Evolutionary conservation across 2,113 vertebrate species (phyloP), one percentile per base, ranked within the genome.

Genomic region (Cromileptes altivelis): DNA sequence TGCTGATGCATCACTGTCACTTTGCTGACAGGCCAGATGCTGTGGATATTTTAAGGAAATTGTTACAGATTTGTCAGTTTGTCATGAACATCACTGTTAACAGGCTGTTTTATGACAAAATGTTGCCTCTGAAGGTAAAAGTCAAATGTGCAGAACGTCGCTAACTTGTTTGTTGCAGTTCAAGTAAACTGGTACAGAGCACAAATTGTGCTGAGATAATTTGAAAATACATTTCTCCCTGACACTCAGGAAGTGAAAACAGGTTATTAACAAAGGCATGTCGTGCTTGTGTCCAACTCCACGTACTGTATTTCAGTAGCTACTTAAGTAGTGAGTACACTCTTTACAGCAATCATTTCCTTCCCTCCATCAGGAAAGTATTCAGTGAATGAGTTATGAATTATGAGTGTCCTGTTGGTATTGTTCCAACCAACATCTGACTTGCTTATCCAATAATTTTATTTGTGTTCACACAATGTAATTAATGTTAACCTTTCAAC

Each of bases 21-120:
- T 37, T 5, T 42, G 33, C 78, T 56, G 78, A 80, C 60, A 33
- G 68, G 30, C 49, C 68, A 70, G 49, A 64, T 72, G 68, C 60
- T 71, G 37, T 50, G 47, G 25, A 37, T 52, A 12, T 25, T 71
- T 57, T 18, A 42, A 45, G 53, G 53, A 71, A 45, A 45, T 45
- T 45, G 70, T 45, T 27, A 12, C 15, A 45, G n/a, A 47, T 58
- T 55, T 63, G 76, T 70, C 67, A 70, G 30, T 19, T 50, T 70
- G 42, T 61, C 50, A 47, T 30, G 61, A 56, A 21, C 61, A 45
- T 65, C 49, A 19, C 21, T 25, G 50, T 30, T 45, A 42, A 42
- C 62, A 47, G 53, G 23, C 23, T 47, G 40, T 27, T 12, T 12
- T 12, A n/a, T 27, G 37, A 52, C 4, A 15, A 65, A 77, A 47